phyloP scores from a whole-genome alignment of 2,113 vertebrate genomes.

The Rhombomys opimus region DNA sequence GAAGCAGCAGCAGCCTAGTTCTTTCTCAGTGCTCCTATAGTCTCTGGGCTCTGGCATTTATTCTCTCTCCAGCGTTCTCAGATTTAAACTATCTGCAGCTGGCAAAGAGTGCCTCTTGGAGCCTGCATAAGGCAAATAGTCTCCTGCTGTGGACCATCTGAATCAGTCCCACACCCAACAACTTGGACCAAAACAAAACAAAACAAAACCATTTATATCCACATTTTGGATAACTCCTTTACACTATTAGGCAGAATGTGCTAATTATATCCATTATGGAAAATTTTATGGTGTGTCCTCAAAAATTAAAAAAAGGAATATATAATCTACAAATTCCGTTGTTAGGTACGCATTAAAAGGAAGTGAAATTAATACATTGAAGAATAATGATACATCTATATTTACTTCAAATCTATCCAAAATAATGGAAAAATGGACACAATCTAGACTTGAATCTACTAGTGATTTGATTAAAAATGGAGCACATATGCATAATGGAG shows the following conservation, averaged over 20 bases:
- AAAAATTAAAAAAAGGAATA: background rate
- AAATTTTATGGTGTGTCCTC: background rate
- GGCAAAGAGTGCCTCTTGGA: too few species aligned
- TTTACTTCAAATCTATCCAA: background rate
- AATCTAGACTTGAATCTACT: too few species aligned
- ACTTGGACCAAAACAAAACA: too few species aligned
- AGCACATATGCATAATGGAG: background rate
- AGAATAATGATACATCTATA: background rate
- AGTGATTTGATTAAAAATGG: background rate
- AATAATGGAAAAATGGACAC: background rate
- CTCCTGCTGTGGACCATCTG: too few species aligned
- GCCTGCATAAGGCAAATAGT: too few species aligned
- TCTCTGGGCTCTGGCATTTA: too few species aligned
- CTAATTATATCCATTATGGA: background rate
- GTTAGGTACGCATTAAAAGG: background rate
- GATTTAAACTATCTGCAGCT: too few species aligned
- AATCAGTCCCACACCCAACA: too few species aligned
- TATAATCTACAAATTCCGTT: background rate
- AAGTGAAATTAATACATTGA: background rate
- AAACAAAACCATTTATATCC: too few species aligned
- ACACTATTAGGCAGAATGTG: background rate
- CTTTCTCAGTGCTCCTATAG: too few species aligned
- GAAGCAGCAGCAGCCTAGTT: too few species aligned
- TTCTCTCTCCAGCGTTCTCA: too few species aligned
- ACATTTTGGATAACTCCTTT: background rate